Percentiles rank a stretch among this genome's conserved stretches.
These are phyloP conservation scores for Tethya wilhelma DNA, from an alignment of 37 sponge, comb jelly and placozoan species.

Conservation along the genomic window DNA sequence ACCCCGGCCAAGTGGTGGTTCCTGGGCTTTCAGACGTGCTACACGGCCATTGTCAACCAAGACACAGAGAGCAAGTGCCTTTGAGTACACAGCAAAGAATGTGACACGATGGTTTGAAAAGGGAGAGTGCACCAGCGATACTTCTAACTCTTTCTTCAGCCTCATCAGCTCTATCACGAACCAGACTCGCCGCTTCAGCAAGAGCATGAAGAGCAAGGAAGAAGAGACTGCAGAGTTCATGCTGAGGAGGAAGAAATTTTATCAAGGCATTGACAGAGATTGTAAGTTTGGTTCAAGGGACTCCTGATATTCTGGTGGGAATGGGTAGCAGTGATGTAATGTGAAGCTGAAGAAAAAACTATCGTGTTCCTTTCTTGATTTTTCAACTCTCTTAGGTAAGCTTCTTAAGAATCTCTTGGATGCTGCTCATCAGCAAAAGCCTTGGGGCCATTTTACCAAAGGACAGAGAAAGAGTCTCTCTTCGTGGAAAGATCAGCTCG, in stretches of 20 bases:
- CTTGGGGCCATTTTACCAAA: constrained; percentile 66
- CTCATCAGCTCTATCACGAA: constrained; percentile 55
- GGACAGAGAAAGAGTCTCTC: constrained; percentile 74
- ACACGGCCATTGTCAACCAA: constrained; percentile 59
- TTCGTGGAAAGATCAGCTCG: constrained; percentile 62
- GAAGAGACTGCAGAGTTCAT: constrained; percentile 24
- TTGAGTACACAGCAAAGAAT: constrained; percentile 52
- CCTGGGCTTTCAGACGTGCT: constrained; percentile 83
- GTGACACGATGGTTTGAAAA: constrained; percentile 65
- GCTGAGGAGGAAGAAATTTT: constrained; percentile 1
- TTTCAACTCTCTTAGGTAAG: constrained; percentile 33
- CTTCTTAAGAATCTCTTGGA: constrained; percentile 47
- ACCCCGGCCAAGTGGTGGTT: constrained; percentile 70
- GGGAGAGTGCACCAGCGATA: constrained; percentile 36
- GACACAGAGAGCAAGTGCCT: constrained; percentile 46
- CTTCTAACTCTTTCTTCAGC: constrained; percentile 59
- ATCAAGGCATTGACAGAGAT: constrained; percentile 17
- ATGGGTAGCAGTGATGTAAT: not conserved
- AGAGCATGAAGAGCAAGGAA: constrained; percentile 44
- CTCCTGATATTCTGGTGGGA: not conserved
- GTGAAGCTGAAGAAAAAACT: too few species aligned
- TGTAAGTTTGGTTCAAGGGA: too few species aligned
- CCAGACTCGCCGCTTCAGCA: constrained; percentile 42
- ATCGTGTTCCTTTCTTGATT: not conserved
- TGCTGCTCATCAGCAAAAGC: constrained; percentile 22